Percentiles rank a stretch among this genome's conserved stretches.
These are phyloP conservation scores for Listronotus oregonensis DNA, from an alignment of 1,140 invertebrate species.

Conservation along the genomic window DNA sequence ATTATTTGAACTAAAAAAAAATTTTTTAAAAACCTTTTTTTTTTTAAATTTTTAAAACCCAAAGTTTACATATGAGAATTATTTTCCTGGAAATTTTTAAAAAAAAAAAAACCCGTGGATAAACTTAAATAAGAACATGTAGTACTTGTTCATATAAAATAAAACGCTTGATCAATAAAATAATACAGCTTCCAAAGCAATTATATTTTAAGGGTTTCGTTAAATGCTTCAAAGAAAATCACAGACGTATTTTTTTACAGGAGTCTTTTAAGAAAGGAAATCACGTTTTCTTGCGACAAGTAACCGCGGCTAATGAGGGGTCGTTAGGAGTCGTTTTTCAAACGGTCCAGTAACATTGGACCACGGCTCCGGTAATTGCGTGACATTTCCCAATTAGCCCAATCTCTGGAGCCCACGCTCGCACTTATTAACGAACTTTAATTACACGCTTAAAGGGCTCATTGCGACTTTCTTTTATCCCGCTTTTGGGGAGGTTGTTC, in stretches of 20 bases:
- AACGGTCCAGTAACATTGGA: constrained; percentile 17
- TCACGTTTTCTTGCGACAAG: constrained; percentile 32
- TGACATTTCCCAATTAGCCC: constrained; percentile 41
- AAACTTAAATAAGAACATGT: too few relatives aligned
- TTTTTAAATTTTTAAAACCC: too few relatives aligned
- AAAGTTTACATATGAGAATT: too few relatives aligned
- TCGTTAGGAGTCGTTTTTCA: constrained; percentile 38
- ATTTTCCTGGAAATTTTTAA: too few relatives aligned
- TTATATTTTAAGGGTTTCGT: too few relatives aligned
- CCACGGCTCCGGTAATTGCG: constrained; percentile 32
- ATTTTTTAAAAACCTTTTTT: too few relatives aligned
- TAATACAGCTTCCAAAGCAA: too few relatives aligned
- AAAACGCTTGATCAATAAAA: too few relatives aligned
- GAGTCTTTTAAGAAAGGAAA: constrained; percentile 34
- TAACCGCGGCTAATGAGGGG: constrained; percentile 40
- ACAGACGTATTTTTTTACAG: constrained; percentile 23
- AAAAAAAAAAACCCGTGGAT: too few relatives aligned
- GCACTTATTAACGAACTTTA: constrained; percentile 39
- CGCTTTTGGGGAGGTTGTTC: too few relatives aligned
- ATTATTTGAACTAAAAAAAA: too few relatives aligned
- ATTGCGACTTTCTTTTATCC: constrained; percentile 18
- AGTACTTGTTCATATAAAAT: too few relatives aligned
- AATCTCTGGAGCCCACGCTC: constrained; percentile 30
- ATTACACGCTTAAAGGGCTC: constrained; percentile 26
- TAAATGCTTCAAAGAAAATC: constrained; percentile 13